Evolutionary conservation across 2,888 invertebrate species (phyloP).

Genomic region (Chrysomela aeneicollis): DNA sequence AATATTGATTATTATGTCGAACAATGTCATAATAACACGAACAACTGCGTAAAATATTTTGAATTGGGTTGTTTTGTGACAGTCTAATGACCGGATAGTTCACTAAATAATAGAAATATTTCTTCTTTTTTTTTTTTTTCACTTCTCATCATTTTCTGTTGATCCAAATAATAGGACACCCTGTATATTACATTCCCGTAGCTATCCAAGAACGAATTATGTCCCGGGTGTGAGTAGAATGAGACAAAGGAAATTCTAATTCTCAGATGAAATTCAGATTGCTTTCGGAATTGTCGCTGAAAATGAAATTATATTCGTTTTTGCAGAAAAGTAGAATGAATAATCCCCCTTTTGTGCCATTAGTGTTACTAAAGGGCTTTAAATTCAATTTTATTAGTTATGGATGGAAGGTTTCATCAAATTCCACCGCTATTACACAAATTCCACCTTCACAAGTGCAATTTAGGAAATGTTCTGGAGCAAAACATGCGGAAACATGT

Average conservation of each 20-base stretch:
- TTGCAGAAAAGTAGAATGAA: constrained; percentile 6
- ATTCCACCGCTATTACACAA: constrained; percentile 42
- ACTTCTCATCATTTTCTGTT: too few species aligned
- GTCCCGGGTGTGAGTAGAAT: neutral
- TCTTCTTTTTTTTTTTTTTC: too few species aligned
- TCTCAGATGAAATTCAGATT: constrained; percentile 26
- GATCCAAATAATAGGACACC: too few species aligned
- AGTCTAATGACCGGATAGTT: too few species aligned
- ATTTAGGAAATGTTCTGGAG: neutral
- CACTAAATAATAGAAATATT: too few species aligned
- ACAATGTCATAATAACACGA: too few species aligned
- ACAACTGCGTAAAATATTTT: too few species aligned
- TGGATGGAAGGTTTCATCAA: constrained; percentile 41
- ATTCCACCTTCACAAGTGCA: constrained; percentile 27
- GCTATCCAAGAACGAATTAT: neutral
- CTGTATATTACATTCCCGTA: neutral
- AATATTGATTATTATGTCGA: too few species aligned
- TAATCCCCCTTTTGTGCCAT: constrained; percentile 36
- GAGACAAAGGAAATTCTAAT: neutral
- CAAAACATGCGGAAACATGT: neutral
- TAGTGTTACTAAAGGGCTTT: constrained; percentile 36
- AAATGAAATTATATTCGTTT: constrained; percentile 12
- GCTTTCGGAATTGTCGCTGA: constrained; percentile 16
- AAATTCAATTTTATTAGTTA: constrained; percentile 45
- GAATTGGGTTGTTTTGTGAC: too few species aligned